phyloP scores from a whole-genome alignment of 2,888 invertebrate genomes.

The Byasa hedistus region DNA sequence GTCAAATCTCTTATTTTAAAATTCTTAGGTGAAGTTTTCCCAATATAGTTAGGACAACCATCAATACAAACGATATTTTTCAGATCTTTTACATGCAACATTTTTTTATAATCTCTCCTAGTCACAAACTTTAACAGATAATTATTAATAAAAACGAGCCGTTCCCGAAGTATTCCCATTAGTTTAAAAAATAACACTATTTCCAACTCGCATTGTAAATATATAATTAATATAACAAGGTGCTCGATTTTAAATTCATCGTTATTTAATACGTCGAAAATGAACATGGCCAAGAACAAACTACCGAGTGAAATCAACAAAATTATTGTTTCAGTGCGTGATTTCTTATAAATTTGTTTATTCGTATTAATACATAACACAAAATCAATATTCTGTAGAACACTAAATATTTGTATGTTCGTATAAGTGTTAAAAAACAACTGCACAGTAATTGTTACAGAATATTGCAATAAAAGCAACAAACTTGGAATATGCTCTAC shows the following conservation, averaged over 20 bases:
- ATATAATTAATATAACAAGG: neutral
- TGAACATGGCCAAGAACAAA: neutral
- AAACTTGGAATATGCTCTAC: conserved; percentile 12
- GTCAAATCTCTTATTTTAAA: conserved; percentile 12
- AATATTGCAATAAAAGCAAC: conserved; percentile 16
- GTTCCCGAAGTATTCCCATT: conserved; percentile 5
- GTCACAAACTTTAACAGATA: conserved; percentile 7
- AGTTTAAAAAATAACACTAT: conserved; percentile 17
- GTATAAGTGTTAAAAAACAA: conserved; percentile 2
- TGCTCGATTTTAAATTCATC: conserved; percentile 2
- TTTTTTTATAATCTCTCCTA: neutral
- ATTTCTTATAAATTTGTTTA: conserved; percentile 13
- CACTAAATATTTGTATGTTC: neutral
- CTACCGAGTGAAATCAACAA: neutral
- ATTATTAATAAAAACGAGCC: conserved; percentile 11
- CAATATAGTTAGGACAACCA: neutral
- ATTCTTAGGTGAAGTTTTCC: conserved; percentile 11
- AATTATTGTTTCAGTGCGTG: conserved; percentile 1
- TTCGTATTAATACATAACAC: neutral
- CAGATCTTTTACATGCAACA: neutral
- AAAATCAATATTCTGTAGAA: conserved; percentile 9
- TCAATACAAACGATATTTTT: neutral
- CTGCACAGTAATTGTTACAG: conserved; percentile 3
- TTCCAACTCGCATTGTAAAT: conserved; percentile 14
- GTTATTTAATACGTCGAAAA: conserved; percentile 15